These are phyloP conservation scores for Leucozona laternaria DNA, from an alignment of 2,888 invertebrate genomes.

Conservation along the genomic window DNA sequence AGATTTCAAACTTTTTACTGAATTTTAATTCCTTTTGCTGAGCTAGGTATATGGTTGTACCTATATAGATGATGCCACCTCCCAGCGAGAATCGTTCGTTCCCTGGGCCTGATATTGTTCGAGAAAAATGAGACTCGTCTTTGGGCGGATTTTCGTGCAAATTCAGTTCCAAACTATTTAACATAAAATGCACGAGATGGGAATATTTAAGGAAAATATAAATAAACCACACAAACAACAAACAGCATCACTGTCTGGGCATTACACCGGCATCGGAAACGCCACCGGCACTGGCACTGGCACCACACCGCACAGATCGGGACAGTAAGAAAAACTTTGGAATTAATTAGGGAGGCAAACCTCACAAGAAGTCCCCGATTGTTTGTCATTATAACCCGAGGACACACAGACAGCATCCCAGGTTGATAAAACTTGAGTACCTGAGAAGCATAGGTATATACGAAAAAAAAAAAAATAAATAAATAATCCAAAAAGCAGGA, in stretches of 20 bases:
- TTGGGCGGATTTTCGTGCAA: slow-evolving; percentile 66
- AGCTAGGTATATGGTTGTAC: not conserved
- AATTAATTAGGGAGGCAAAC: slow-evolving; percentile 74
- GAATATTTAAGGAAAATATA: slow-evolving; percentile 26
- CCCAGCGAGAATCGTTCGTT: slow-evolving; percentile 62
- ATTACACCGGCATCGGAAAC: too few relatives aligned
- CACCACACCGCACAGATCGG: slow-evolving; percentile 61
- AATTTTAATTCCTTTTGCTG: slow-evolving; percentile 61
- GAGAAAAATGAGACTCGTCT: slow-evolving; percentile 49
- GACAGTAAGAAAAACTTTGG: slow-evolving; percentile 72
- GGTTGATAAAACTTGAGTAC: slow-evolving; percentile 67
- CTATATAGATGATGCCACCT: slow-evolving; percentile 50
- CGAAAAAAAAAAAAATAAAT: slow-evolving; percentile 10
- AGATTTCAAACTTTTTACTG: slow-evolving; percentile 80
- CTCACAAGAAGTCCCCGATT: slow-evolving; percentile 75
- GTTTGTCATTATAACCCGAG: slow-evolving; percentile 73
- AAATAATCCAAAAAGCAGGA: slow-evolving; percentile 16
- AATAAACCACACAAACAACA: slow-evolving; percentile 34
- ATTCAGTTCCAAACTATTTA: slow-evolving; percentile 67
- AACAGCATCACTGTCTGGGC: slow-evolving; percentile 29
- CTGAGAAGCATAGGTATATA: slow-evolving; percentile 30
- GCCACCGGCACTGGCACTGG: too few relatives aligned
- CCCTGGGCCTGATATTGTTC: slow-evolving; percentile 18
- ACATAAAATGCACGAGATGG: slow-evolving; percentile 70
- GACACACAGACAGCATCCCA: slow-evolving; percentile 70